A percentile compares a stretch with the other conserved stretches of the same genome.
These are phyloP conservation scores for Oceanodroma leucorhoa DNA, from an alignment of 2,797 vertebrate species.

Conservation along the genomic window DNA sequence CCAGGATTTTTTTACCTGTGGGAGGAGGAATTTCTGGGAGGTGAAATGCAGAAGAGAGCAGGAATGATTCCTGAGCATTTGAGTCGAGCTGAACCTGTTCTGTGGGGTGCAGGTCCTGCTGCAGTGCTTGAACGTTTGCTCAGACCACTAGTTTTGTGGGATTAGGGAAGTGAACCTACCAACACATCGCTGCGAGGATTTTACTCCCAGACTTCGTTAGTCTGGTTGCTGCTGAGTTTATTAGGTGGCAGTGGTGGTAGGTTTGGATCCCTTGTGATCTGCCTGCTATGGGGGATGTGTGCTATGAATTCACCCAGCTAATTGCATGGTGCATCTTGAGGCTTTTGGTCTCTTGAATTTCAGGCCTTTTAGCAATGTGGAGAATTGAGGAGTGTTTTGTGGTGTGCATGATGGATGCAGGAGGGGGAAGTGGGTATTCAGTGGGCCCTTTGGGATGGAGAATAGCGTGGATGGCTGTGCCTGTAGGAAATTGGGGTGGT, in stretches of 20 bases:
- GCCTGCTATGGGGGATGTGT: background rate
- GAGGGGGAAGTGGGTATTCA: background rate
- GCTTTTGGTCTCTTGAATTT: background rate
- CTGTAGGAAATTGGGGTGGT: background rate
- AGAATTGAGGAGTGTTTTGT: background rate
- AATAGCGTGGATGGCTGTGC: background rate
- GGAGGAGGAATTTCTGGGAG: conserved; percentile 35
- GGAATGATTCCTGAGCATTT: background rate
- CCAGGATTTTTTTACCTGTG: background rate
- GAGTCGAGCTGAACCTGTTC: background rate
- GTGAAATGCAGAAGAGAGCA: background rate
- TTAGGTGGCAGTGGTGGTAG: background rate
- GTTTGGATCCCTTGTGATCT: background rate
- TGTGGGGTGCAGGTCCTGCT: background rate
- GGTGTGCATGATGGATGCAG: background rate
- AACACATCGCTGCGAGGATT: background rate
- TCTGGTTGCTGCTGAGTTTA: background rate
- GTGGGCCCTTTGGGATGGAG: background rate
- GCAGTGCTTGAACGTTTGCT: accelerated
- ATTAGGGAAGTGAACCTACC: background rate
- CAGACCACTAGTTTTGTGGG: background rate
- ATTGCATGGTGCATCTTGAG: background rate
- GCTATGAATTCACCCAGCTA: background rate
- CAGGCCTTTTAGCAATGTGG: background rate
- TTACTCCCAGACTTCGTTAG: background rate